phyloP scores from a whole-genome alignment of 1,140 invertebrate species.

The Brachionus rotundiformis region DNA sequence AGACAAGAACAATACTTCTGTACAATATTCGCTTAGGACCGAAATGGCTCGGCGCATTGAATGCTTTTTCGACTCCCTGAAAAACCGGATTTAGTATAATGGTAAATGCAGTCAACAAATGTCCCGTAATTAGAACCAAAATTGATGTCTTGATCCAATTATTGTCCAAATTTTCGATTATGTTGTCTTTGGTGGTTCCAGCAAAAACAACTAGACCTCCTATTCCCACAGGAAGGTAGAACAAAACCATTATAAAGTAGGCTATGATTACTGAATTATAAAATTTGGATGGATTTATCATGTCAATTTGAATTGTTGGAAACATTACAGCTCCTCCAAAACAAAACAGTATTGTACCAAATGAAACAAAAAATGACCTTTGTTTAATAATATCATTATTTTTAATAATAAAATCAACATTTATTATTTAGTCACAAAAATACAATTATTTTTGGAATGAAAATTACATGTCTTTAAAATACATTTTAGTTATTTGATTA shows the following conservation, averaged over 20 bases:
- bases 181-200: conserved; percentile 55
- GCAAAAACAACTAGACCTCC: conserved; percentile 58
- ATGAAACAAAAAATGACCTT: conserved; percentile 55
- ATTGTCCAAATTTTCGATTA: conserved; percentile 56
- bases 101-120: conserved; percentile 62
- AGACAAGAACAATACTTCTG: conserved; percentile 71
- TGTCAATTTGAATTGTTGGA: conserved; percentile 66
- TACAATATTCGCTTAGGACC: conserved; percentile 74
- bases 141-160: conserved; percentile 57
- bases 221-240: conserved; percentile 59
- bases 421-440: no score
- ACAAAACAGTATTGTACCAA: conserved; percentile 65
- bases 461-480: no score
- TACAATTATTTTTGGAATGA: no score
- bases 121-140: conserved; percentile 61
- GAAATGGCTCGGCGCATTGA: conserved; percentile 68
- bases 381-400: no score
- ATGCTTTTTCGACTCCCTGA: conserved; percentile 57
- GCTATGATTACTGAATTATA: conserved; percentile 60
- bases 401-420: no score
- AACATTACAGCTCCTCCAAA: conserved; percentile 64
- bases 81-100: conserved; percentile 65
- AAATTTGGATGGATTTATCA: conserved; percentile 63
- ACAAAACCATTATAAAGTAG: conserved; percentile 59
- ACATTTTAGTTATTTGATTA: no score